Conservation (phyloP, 2,113 vertebrate species). For the Dasypus novemcinctus region DNA sequence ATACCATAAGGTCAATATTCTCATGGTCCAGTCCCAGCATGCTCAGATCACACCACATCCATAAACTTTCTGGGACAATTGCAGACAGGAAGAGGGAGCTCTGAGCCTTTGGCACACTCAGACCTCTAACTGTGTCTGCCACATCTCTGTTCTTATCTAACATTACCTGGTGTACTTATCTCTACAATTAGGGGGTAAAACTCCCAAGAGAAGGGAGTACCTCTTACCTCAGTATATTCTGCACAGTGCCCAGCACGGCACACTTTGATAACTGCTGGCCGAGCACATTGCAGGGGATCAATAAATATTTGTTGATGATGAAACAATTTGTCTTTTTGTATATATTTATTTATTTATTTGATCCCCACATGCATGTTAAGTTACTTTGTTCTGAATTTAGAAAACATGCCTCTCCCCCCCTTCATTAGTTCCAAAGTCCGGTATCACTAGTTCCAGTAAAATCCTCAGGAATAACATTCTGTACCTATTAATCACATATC, state of each 20-base stretch:
- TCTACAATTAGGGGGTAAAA: background rate
- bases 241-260: background rate
- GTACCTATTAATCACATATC: background rate
- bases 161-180: background rate
- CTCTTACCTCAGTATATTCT: background rate
- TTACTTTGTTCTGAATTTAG: background rate
- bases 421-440: background rate
- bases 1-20: background rate
- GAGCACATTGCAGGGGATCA: background rate
- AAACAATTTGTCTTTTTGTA: background rate
- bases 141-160: background rate
- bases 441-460: background rate
- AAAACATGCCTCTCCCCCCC: background rate
- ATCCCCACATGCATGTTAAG: background rate
- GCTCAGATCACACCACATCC: background rate
- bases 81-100: background rate
- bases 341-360: background rate
- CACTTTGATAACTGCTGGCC: background rate
- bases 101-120: background rate
- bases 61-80: background rate
- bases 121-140: background rate
- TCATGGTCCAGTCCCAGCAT: background rate
- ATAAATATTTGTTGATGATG: background rate
- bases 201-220: background rate
- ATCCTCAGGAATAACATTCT: background rate